These are phyloP conservation scores for Cryptus viduatorius DNA, from an alignment of 2,888 invertebrate genomes.

Conservation along the genomic window DNA sequence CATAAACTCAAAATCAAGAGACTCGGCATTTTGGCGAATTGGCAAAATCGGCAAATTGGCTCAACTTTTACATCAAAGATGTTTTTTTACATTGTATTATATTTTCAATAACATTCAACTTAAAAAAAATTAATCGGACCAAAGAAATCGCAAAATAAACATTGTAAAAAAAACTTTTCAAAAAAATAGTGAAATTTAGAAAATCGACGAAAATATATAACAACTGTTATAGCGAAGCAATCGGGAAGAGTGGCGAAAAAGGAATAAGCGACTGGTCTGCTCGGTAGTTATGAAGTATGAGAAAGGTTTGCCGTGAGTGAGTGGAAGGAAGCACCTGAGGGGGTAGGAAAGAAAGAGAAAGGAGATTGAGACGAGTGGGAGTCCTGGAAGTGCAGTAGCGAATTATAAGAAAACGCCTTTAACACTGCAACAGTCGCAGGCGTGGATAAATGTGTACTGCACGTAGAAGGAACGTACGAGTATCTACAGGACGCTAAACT, in stretches of 20 bases:
- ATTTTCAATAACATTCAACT: too few species aligned
- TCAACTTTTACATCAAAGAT: too few species aligned
- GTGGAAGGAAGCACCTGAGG: constrained; percentile 10
- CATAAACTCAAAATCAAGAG: too few species aligned
- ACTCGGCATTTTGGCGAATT: too few species aligned
- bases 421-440: constrained; percentile 3
- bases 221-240: constrained; percentile 5
- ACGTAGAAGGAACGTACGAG: background rate
- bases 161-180: too few species aligned
- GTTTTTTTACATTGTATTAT: too few species aligned
- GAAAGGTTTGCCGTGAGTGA: constrained; percentile 12
- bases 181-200: too few species aligned
- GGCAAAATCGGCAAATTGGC: too few species aligned
- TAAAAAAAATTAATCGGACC: too few species aligned
- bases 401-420: constrained; percentile 44
- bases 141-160: too few species aligned
- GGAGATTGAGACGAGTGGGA: background rate
- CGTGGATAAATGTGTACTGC: constrained; percentile 12
- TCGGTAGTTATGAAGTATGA: constrained; percentile 36
- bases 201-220: too few species aligned
- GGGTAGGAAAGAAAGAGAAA: background rate
- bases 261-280: constrained; percentile 26
- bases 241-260: constrained; percentile 39
- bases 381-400: constrained; percentile 21
- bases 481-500: background rate